Evolutionary conservation across 2,113 vertebrate genomes (phyloP).

Genomic region (Gambusia holbrooki): DNA sequence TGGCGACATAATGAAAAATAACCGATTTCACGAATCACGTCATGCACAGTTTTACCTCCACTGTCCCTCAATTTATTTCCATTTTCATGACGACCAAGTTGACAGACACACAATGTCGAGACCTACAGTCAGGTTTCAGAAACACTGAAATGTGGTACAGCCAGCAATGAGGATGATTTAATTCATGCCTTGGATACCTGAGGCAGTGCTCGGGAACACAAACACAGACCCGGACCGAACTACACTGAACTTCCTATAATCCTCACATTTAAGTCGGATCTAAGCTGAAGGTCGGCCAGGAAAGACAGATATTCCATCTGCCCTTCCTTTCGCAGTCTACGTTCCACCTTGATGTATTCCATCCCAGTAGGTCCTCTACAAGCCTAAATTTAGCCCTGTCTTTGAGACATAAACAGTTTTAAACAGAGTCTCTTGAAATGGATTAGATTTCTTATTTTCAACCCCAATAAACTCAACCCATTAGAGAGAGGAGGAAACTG

Average conservation of each 20-base stretch:
- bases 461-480: constrained; percentile 27
- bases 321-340: constrained; percentile 51
- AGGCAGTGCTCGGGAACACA: constrained; percentile 53
- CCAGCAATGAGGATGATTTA: constrained; percentile 46
- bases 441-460: constrained; percentile 42
- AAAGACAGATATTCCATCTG: constrained; percentile 74
- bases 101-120: constrained; percentile 35
- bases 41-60: constrained; percentile 57
- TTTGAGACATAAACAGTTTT: constrained; percentile 42
- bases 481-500: constrained; percentile 34
- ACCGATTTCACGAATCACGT: constrained; percentile 64
- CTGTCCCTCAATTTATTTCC: constrained; percentile 53
- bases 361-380: constrained; percentile 24
- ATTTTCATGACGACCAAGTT: constrained; percentile 41
- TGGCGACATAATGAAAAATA: constrained; percentile 57
- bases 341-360: constrained; percentile 45
- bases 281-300: constrained; percentile 70
- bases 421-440: constrained; percentile 36
- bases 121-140: constrained; percentile 38
- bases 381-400: constrained; percentile 41
- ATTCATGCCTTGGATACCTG: constrained; percentile 63
- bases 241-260: constrained; percentile 62
- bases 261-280: constrained; percentile 51
- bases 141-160: constrained; percentile 48
- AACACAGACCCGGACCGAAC: constrained; percentile 26